Base-by-base conservation (phyloP, 2,113 vertebrate genomes). In the Gymnarchus niloticus region DNA sequence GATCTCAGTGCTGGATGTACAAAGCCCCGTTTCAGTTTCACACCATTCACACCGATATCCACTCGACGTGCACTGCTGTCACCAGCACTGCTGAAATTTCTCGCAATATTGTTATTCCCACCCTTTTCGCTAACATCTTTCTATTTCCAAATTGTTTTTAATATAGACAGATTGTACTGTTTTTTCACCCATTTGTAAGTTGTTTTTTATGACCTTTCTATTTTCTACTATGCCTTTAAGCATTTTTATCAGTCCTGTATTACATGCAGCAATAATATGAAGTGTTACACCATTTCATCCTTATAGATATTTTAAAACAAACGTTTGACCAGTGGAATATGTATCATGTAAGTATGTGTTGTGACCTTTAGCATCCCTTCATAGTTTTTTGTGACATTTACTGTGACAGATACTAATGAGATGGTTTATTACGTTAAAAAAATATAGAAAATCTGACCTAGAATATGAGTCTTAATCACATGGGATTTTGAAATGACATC, bases 191-290 rank as follows among this genome's bases (percentile, higher is more conserved):
- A 51, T 54, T 54, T 85, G 51, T 84, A 25, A 10, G 9, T 57
- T 48, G 6, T 84, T 51, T 84, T 28, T 59, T 21, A n/a, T 84
- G 33, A 44, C 37, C 46, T 85, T 85, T 77, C n/a, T 57, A 9
- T n/a, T 73, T 37, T 73, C 8, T 44, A 52, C 61, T 37, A 33
- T 85, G 84, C 73, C 73, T 85, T 77, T 37, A 56, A 77, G 54
- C 41, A 83, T 84, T 84, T 84, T 52, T 76, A 56, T 56, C 21
- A 84, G 19, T 73, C 4, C 19, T 78, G 33, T 77, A 46, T 85
- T 41, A 77, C 69, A 85, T 85, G 51, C 69, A 85, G 84, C 69
- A 77, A 54, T 78, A 56, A 76, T 54, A 76, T 73, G 25, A 33
- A 19, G 28, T 81, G n/a, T 37, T 19, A 54, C 37, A 37, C n/a